Evolutionary conservation across 1,140 invertebrate genomes (phyloP).

Genomic region (Glomeris maerens): DNA sequence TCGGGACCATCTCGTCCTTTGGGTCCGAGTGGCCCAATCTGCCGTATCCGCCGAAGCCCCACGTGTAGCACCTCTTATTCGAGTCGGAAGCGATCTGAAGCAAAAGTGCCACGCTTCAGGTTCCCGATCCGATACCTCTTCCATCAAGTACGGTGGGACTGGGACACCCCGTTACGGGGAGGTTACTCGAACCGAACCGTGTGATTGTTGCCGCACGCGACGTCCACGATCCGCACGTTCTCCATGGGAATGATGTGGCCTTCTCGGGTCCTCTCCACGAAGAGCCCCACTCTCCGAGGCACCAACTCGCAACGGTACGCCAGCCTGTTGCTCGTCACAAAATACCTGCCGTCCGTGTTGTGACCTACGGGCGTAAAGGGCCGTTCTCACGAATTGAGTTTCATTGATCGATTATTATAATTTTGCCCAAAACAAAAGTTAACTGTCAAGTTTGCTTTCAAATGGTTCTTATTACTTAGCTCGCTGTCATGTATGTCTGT

Average conservation of each 20-base stretch:
- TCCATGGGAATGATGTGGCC: conserved; percentile 68
- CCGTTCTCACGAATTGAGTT: no score
- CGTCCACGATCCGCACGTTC: conserved; percentile 72
- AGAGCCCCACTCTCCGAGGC: conserved; percentile 69
- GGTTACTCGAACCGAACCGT: no score
- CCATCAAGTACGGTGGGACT: neutral
- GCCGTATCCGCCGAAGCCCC: conserved; percentile 89
- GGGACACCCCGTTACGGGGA: no score
- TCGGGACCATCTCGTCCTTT: conserved; percentile 77
- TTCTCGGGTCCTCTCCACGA: conserved; percentile 76
- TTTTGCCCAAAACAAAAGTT: no score
- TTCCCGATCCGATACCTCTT: neutral
- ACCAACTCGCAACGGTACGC: conserved; percentile 67
- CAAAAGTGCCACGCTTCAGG: conserved; percentile 1
- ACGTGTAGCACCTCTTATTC: conserved; percentile 72
- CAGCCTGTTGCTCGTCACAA: conserved; percentile 73
- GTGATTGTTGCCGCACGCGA: conserved; percentile 81
- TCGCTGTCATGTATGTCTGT: no score
- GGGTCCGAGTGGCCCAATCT: conserved; percentile 80
- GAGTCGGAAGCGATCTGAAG: conserved; percentile 65
- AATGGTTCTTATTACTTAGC: no score
- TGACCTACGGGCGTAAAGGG: no score
- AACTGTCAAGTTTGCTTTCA: no score
- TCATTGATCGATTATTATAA: no score
- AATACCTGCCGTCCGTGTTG: conserved; percentile 86